Base-by-base conservation (phyloP, 2,888 invertebrate genomes). In the Altica lythri region DNA sequence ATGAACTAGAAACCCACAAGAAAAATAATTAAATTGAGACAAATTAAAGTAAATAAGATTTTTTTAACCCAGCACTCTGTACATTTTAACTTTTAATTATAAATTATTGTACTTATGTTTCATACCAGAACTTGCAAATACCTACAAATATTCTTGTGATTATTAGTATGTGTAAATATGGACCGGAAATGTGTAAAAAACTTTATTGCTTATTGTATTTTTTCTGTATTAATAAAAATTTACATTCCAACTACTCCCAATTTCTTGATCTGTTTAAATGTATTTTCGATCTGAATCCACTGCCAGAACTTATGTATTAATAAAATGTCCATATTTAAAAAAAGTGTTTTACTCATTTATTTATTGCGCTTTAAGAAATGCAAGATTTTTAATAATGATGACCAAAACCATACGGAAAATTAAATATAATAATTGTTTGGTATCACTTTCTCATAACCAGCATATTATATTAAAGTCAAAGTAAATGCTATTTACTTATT, bases 241-340 rank as follows among this genome's bases (percentile, higher is more conserved):
- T 16, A 56, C 74, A 74, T 74, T 74, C 74, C 74, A 72, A 72
- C 68, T 72, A 72, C 69, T 73, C 73, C 72, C 72, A 68, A 70
- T 68, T 74, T 72, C 74, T 73, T 74, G 72, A 68, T 69, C 42
- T 48, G 37, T 35, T 64, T 68, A 69, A 71, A 66, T 74, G 74
- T 75, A 73, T 38, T 70, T 74, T 74, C 71, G 71, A 73, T 74
- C 73, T 71, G 70, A 73, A 69, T 69, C 67, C 74, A 75, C 74
- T 75, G 74, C 75, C 75, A 74, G 69, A 70, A 68, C 6, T 69
- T 69, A 67, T 72, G 71, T 73, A 72, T 69, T 65, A 72, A 72
- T 72, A 71, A 73, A 72, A 66, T 71, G 66, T 69, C 69, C 68
- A 67, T 64, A 66, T 66, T 65, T 42, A 4, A 29, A 10, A 17